Base-by-base conservation (phyloP, 2,888 invertebrate genomes). In the Odontomyia ornata region DNA sequence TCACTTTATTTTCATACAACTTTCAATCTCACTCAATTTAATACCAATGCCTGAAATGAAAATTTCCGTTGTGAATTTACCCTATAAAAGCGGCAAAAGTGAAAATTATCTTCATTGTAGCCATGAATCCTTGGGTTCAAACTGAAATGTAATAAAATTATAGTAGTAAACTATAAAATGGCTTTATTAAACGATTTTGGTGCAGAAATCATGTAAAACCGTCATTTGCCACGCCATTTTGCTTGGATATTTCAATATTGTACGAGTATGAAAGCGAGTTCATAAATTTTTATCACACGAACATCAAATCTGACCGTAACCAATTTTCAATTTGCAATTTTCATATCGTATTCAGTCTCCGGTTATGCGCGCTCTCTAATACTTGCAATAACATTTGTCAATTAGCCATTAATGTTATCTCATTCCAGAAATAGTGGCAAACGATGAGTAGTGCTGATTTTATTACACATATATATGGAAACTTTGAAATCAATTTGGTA, bases 151-250 rank as follows among this genome's bases (percentile, higher is more conserved):
- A 30, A 36, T 73, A 73, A 73, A 73, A 36, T 18, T 28, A 28
- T 73, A 36, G 27, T 72, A 52, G 36, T 60, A 57, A 73, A 73
- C 73, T 73, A 73, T 60, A 73, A 73, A 57, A 73, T 73, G 73
- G 36, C 60, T 73, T 73, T 73, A 73, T 73, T 57, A 57, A 43
- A 73, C 15, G 52, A 69, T 15, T 25, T n/a, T 21, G 1, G 25
- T 21, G 47, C 21, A 21, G 28, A 30, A 23, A 28, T 64, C 67
- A 46, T 64, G 64, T 18, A 64, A 28, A 28, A 64, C 28, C 64
- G 30, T n/a, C 64, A 30, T 64, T 36, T 67, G 18, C 43, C 23
- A 18, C 67, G 9, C 25, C 43, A 27, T 25, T 27, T 62, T n/a
- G 27, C 28, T 9, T 4, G 13, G 52, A 15, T 52, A 5, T 36